Evolutionary conservation across 1,140 invertebrate species (phyloP).

Genomic region (Drosophila gunungcola): DNA sequence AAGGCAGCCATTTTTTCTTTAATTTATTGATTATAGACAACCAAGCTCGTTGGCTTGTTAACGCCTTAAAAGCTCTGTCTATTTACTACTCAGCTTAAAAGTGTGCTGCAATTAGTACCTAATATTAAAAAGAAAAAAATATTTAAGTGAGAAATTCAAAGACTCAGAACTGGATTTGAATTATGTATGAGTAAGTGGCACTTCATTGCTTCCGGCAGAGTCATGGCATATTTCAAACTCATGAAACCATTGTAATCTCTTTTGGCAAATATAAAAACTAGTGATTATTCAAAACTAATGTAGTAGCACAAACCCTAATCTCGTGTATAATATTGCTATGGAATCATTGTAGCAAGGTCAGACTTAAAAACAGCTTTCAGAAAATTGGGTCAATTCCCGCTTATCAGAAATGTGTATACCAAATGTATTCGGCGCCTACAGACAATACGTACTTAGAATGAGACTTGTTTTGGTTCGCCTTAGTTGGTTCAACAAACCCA

Average conservation of each 20-base stretch:
- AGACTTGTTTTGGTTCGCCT: slow-evolving; percentile 27
- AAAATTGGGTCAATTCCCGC: slow-evolving; percentile 29
- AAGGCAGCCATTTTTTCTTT: slow-evolving; percentile 25
- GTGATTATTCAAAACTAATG: no score
- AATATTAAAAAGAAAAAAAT: not conserved
- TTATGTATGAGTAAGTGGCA: not conserved
- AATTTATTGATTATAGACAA: slow-evolving; percentile 15
- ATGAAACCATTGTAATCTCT: no score
- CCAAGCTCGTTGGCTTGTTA: slow-evolving; percentile 35
- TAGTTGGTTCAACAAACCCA: slow-evolving; percentile 62
- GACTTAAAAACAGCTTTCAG: not conserved
- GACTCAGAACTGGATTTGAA: no score
- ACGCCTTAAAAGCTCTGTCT: slow-evolving; percentile 42
- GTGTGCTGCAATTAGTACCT: slow-evolving; percentile 42
- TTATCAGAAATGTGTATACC: slow-evolving; percentile 28
- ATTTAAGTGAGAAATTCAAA: no score
- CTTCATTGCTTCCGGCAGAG: no score
- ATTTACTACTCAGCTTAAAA: slow-evolving; percentile 46
- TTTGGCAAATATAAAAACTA: no score
- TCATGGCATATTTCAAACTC: no score
- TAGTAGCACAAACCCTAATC: no score
- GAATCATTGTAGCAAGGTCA: not conserved
- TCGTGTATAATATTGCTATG: not conserved
- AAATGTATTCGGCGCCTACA: not conserved
- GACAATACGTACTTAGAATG: slow-evolving; percentile 34